Base-by-base conservation (phyloP, 92 coral and sea anemone genomes). In the Metridium senile region DNA sequence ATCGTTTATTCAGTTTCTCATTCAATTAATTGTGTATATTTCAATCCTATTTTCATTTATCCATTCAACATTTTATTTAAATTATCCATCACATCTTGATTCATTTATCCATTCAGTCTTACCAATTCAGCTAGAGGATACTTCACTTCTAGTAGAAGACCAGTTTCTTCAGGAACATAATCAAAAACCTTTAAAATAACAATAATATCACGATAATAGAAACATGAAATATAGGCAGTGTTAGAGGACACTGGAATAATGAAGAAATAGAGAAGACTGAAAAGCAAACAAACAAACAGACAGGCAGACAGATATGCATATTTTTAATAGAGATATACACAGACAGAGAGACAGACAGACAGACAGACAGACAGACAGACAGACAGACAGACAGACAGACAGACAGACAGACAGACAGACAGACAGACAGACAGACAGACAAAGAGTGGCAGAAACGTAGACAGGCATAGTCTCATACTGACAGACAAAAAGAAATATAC, bases 101-200 rank as follows among this genome's bases (percentile, higher is more conserved):
- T n/a, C n/a, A n/a, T n/a, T n/a, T n/a, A n/a, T n/a, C n/a, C n/a
- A n/a, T n/a, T n/a, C n/a, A n/a, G n/a, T n/a, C 89, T 56, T 79
- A 85, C 89, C 89, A 79, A n/a, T 30, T 78, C 62, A 26, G 30
- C 66, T 10, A 79, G 64, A 6, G 89, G 89, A 34, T 85, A 85
- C 21, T 85, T 85, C 2, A 85, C 30, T 70, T 85, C 89, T 39
- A 85, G 21, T 51, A 80, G 49, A 62, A 85, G 75, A 20, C 80
- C 78, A n/a, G 71, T 29, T 19, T 82, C 68, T 23, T 47, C 81
- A 2, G 89, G 85, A 9, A 82, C 80, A 56, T 80, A 73, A 28
- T 33, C 35, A 19, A 85, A 74, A 57, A 75, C 89, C 89, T 85
- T 11, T 29, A 30, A n/a, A 11, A 23, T 25, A 22, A 58, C 30